Evolutionary conservation across 1,140 invertebrate genomes (phyloP), one percentile per base, ranked within the genome.

Genomic region (Helicoverpa zea): DNA sequence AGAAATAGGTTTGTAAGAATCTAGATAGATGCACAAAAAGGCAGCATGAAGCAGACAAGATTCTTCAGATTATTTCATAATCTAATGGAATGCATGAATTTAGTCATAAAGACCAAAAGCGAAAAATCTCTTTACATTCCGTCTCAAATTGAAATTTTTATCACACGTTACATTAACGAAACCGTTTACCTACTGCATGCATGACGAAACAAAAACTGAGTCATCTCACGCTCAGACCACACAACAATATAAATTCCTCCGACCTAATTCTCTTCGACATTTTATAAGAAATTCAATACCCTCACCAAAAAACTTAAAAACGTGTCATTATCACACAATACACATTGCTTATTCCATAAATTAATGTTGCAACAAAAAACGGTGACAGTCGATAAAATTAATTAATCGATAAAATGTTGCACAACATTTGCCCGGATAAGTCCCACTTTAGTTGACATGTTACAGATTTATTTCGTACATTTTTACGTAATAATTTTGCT

Each of bases 291-390:
- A 52, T 72, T 72, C 66, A 70, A 70, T 54, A 70, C 49, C 23
- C 13, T 54, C 18, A 72, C 49, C 18, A 72, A 54, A n/a, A 70
- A 72, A 72, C 68, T 54, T 51, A 43, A 23, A 72, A 72, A 72
- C n/a, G 23, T 54, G 2, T 16, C 49, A 70, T 72, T 72, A 72
- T 72, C 68, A 72, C 68, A 72, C 68, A 72, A 72, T 72, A 72
- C 68, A 18, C 12, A 51, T 43, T 52, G 23, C 18, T 52, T 30
- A 72, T 54, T 72, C 16, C 35, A 68, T 49, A n/a, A 54, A 16
- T 51, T 54, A 72, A 68, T 68, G 64, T 68, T 12, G 16, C 16
- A 49, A 29, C 49, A 51, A 72, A 70, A 54, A 72, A 72, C 23
- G 12, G 68, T 52, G n/a, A 54, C 68, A 72, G 49, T 72, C 49